Percentiles rank a stretch among this genome's conserved stretches.
These are phyloP conservation scores for Scyliorhinus canicula DNA, from an alignment of 2,797 vertebrate genomes.

Conservation along the genomic window DNA sequence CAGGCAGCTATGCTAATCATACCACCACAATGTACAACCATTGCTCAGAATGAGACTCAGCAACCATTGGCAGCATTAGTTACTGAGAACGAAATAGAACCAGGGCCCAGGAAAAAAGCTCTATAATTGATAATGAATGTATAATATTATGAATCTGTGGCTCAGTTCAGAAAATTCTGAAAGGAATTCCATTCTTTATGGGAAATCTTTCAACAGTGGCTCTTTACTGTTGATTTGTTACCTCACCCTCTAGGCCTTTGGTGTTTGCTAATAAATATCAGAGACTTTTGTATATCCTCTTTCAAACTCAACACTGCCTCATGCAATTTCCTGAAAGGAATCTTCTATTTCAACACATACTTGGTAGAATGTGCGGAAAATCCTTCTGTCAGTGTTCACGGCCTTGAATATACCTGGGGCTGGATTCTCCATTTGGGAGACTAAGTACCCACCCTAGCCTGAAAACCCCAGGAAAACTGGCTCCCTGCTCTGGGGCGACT, in stretches of 20 bases:
- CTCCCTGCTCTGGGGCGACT: too few relatives aligned
- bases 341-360: too few relatives aligned
- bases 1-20: too few relatives aligned
- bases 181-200: not conserved
- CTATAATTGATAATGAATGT: not conserved
- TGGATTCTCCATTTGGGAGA: too few relatives aligned
- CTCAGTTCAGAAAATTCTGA: not conserved
- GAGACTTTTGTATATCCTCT: not conserved
- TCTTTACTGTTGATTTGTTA: not conserved
- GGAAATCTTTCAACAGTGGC: not conserved
- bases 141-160: not conserved
- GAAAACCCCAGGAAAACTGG: too few relatives aligned
- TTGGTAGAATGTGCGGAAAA: not conserved
- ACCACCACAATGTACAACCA: not conserved
- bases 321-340: not conserved
- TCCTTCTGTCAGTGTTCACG: not conserved
- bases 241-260: not conserved
- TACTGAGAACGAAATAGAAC: not conserved
- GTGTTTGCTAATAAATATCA: not conserved
- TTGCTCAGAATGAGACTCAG: not conserved
- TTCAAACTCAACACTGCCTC: not conserved
- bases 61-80: not conserved
- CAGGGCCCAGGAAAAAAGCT: not conserved
- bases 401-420: not conserved
- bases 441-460: too few relatives aligned